These are phyloP conservation scores for Melospiza melodia DNA, from an alignment of 2,113 vertebrate species.

Conservation along the genomic window DNA sequence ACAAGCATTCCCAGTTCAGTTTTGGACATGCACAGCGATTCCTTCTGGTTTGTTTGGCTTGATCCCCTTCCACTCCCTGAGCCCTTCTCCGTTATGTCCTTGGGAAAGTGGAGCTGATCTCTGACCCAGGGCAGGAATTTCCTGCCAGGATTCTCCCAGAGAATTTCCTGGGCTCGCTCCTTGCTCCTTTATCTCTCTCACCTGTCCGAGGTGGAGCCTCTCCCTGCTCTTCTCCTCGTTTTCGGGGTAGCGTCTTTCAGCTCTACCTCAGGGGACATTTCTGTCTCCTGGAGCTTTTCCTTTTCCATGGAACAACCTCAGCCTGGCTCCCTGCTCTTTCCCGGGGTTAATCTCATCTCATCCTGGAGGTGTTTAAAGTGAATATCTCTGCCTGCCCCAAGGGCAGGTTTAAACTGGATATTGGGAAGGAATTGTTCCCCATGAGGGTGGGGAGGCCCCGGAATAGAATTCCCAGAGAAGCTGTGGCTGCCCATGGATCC, in stretches of 20 bases:
- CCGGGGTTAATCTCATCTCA: background rate
- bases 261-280: background rate
- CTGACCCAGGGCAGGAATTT: background rate
- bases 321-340: background rate
- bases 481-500: background rate
- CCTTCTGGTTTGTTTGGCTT: background rate
- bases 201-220: background rate
- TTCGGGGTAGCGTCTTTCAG: background rate
- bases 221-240: background rate
- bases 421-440: background rate
- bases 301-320: background rate
- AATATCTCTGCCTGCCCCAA: background rate
- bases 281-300: background rate
- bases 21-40: background rate
- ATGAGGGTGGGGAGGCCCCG: rapidly evolving
- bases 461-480: background rate
- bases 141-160: background rate
- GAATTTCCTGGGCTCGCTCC: background rate
- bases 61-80: background rate
- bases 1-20: background rate
- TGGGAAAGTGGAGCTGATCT: background rate
- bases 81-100: background rate
- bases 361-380: background rate
- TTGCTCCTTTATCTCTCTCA: background rate
- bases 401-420: background rate